Evolutionary conservation across 2,888 invertebrate species (phyloP), one percentile per base, ranked within the genome.

Genomic region (Drosophila recens): DNA sequence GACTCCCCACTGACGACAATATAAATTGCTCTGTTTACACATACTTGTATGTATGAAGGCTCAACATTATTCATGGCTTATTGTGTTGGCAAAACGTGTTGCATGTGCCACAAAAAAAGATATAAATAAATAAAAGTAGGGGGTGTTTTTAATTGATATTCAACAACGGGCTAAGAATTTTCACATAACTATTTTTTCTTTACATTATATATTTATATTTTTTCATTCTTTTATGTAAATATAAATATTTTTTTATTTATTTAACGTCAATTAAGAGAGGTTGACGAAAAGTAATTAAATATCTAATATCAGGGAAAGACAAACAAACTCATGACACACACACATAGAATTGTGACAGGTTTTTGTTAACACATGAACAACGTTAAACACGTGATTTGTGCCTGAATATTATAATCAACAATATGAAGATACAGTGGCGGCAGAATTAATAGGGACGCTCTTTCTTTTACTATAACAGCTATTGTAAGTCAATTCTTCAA

Each of bases 331-430:
- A n/a, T 20, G 45, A 48, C 36, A 56, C 20, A 36, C 53, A 36
- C 38, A 40, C 54, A 10, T 43, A 9, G 10, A 27, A 46, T 30
- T 43, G 20, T 20, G 40, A 61, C 61, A 43, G 43, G 33, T 38
- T 5, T 34, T 15, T 13, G 42, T 34, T 13, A 20, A 6, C 63
- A 64, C 13, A 57, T 17, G 63, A 63, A 42, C 3, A 33, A 40
- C 10, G 27, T 27, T 2, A 27, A 5, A 71, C 87, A 84, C 79
- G 67, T 87, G 87, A 77, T 79, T 46, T 58, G 69, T 70, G 49
- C 66, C 72, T 15, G 45, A 65, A 72, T 17, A 30, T 43, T 34
- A 33, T 20, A 8, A 23, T 34, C 23, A n/a, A 2, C 36, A 17
- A 17, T 17, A 17, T 17, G 17, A 17, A 1, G 17, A 17, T 17